Base-by-base conservation (phyloP, 2,797 vertebrate species). In the Hemibagrus guttatus region DNA sequence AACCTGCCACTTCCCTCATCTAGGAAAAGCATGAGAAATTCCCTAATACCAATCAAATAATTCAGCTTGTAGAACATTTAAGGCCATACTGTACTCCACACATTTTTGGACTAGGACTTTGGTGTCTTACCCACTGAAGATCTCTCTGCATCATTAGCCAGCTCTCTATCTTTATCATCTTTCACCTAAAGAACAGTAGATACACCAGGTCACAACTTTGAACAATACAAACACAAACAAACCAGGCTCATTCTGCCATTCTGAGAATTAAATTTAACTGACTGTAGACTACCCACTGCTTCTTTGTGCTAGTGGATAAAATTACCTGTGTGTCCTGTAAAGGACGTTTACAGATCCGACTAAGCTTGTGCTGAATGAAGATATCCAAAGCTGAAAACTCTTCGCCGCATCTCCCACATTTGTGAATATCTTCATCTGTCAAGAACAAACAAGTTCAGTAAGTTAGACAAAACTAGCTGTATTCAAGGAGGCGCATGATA, bases 361-460 rank as follows among this genome's bases (percentile, higher is more conserved):
- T 98, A 46, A 99, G 88, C 88, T 99, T 99, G 94, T 99, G 98
- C 72, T 98, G 97, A 83, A 99, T 98, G 58, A 99, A 99, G 80
- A 96, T 95, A 88, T 99, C 96, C 95, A 99, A 90, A 28, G 97
- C 94, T 35, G 96, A 97, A 91, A 99, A 99, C 94, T 99, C 98
- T 0, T 93, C 84, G 89, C 97, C 97, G 94, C 98, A 99, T 81
- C 98, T 97, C 13, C 98, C 98, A 2, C 98, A 99, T 89, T 94
- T 96, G 85, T 99, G 98, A 89, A 99, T 95, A 1, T 97, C 97
- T 83, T 97, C 97, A 92, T 97, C 97, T 97, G 88, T 35, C 23
- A 21, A 76, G 35, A n/a, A 85, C 23, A 46, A 54, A 59, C 1
- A n/a, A 69, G 23, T 17, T 46, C 26, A 23, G 7, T 7, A 11